Conservation (phyloP, 2,888 invertebrate species). For the Himalopsyche kuldschensis region DNA sequence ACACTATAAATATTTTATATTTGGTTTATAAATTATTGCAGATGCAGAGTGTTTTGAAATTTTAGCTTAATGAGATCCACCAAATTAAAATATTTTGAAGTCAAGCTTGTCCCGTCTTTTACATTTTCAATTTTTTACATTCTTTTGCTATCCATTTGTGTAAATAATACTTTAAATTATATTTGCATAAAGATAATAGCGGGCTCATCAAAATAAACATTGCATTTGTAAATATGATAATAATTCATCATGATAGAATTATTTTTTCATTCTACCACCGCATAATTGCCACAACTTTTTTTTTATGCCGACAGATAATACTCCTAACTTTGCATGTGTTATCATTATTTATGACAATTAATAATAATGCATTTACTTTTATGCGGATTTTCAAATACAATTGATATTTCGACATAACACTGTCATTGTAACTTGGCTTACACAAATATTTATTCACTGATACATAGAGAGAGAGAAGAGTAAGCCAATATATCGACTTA, state of each 20-base stretch:
- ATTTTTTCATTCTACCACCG: not conserved
- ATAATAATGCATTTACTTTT: too few species aligned
- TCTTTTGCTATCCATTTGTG: not conserved
- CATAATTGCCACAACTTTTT: not conserved
- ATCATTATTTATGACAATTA: too few species aligned
- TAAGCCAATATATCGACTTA: too few species aligned
- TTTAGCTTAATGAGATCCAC: too few species aligned
- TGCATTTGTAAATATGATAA: not conserved
- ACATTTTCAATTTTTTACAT: not conserved
- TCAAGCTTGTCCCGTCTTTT: not conserved
- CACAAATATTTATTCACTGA: too few species aligned
- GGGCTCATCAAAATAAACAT: not conserved
- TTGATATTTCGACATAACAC: too few species aligned
- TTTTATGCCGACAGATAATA: not conserved
- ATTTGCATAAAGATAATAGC: conserved; percentile 3
- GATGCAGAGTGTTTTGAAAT: too few species aligned
- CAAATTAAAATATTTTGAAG: not conserved
- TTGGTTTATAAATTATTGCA: too few species aligned
- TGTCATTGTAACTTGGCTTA: too few species aligned
- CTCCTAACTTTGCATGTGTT: not conserved
- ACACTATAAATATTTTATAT: too few species aligned
- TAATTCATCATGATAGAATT: not conserved
- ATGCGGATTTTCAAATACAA: too few species aligned
- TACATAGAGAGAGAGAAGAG: too few species aligned
- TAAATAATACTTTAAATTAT: not conserved